Conservation (phyloP, 2,888 invertebrate species). For the Eilema depressum region DNA sequence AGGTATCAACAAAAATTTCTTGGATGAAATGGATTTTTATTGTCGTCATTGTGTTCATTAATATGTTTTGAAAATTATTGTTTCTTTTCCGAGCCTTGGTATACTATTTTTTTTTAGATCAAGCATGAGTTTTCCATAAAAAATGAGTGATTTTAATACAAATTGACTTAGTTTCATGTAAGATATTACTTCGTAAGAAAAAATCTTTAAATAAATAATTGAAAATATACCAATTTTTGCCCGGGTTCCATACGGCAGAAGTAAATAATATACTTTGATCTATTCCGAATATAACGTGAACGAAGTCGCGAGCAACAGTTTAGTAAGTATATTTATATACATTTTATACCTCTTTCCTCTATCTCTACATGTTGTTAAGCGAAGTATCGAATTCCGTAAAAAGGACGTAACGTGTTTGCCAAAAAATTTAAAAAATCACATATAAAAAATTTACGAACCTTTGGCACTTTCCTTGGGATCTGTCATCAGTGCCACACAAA, state of each 20-base stretch:
- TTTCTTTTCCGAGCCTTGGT: background rate
- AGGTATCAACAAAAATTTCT: background rate
- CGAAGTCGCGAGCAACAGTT: too few relatives aligned
- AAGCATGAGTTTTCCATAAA: too few relatives aligned
- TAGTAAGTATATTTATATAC: too few relatives aligned
- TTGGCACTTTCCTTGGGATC: slow-evolving; percentile 71
- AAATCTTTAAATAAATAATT: too few relatives aligned
- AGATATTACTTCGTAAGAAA: too few relatives aligned
- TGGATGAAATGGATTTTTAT: background rate
- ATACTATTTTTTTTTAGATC: too few relatives aligned
- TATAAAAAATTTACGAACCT: slow-evolving; percentile 61
- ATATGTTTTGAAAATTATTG: background rate
- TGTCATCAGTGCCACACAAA: slow-evolving; percentile 71
- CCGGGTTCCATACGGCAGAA: too few relatives aligned
- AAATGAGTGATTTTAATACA: too few relatives aligned
- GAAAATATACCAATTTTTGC: too few relatives aligned
- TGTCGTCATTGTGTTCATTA: background rate
- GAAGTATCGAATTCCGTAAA: slow-evolving; percentile 28
- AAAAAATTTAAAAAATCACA: slow-evolving; percentile 35
- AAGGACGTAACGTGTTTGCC: slow-evolving; percentile 16
- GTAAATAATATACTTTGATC: too few relatives aligned
- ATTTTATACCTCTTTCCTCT: background rate
- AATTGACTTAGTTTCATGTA: too few relatives aligned
- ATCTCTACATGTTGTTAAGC: background rate
- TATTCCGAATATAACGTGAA: too few relatives aligned